Evolutionary conservation across 2,888 invertebrate species (phyloP).

Genomic region (Ecliptopera silaceata): DNA sequence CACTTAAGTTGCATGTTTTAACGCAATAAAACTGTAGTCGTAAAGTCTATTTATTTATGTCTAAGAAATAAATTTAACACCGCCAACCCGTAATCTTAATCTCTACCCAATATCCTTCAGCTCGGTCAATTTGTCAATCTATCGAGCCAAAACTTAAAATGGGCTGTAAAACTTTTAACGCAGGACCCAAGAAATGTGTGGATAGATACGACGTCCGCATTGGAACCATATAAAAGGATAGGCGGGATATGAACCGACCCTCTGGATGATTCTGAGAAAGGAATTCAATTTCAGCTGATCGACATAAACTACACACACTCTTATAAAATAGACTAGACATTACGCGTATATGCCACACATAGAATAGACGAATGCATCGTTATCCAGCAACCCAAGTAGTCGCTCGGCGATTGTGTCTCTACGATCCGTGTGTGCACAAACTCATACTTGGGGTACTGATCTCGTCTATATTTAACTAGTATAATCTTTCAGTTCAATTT

Average conservation of each 20-base stretch:
- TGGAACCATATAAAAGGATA: slow-evolving; percentile 60
- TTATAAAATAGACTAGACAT: neutral
- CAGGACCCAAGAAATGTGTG: slow-evolving; percentile 49
- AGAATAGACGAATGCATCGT: no score
- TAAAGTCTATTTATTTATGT: slow-evolving; percentile 2
- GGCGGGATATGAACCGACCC: slow-evolving; percentile 10
- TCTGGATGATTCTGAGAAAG: slow-evolving; percentile 7
- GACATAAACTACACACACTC: neutral
- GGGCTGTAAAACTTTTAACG: slow-evolving; percentile 68
- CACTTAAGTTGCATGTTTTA: neutral
- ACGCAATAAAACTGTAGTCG: slow-evolving; percentile 6
- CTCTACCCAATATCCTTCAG: slow-evolving; percentile 43
- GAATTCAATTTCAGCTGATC: neutral
- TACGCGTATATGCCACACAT: no score
- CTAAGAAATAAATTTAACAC: slow-evolving; percentile 8
- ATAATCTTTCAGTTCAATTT: neutral
- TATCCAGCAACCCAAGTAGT: no score
- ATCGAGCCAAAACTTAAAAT: slow-evolving; percentile 57
- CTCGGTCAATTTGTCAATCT: slow-evolving; percentile 59
- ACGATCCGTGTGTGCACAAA: no score
- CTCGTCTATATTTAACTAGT: neutral
- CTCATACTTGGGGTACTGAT: no score
- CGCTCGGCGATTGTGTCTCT: no score
- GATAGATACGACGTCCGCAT: slow-evolving; percentile 46
- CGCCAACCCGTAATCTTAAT: slow-evolving; percentile 30